phyloP scores from a whole-genome alignment of 2,113 vertebrate species.

The Pollachius pollachius region DNA sequence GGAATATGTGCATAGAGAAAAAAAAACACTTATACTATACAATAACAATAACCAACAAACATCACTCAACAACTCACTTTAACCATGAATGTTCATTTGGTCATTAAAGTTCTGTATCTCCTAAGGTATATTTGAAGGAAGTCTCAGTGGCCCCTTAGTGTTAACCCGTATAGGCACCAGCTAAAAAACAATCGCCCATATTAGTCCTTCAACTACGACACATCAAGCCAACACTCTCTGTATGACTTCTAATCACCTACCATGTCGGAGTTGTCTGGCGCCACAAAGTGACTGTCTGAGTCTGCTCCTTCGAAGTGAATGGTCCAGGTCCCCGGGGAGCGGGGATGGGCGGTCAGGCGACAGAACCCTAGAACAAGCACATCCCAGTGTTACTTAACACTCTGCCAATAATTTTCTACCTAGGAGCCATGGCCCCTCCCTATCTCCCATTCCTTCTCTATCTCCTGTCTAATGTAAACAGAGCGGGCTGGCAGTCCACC shows the following conservation, averaged over 20 bases:
- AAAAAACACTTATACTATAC: no score
- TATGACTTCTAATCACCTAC: slow-evolving; percentile 64
- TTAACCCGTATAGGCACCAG: no score
- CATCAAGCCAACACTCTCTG: neutral
- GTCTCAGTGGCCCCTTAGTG: no score
- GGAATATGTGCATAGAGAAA: no score
- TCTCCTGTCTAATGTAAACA: neutral
- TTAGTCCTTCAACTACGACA: no score
- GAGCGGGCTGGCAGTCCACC: neutral
- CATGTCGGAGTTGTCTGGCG: slow-evolving; percentile 84
- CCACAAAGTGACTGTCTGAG: slow-evolving; percentile 86
- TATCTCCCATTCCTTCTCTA: slow-evolving; percentile 8
- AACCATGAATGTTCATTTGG: no score
- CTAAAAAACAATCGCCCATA: no score
- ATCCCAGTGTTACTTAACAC: slow-evolving; percentile 1
- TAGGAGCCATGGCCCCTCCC: no score
- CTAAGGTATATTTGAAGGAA: no score
- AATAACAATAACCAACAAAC: no score
- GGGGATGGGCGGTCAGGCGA: slow-evolving; percentile 83
- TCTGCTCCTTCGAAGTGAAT: slow-evolving; percentile 94
- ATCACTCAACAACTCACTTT: no score
- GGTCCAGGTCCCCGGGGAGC: slow-evolving; percentile 93
- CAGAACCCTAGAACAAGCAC: slow-evolving; percentile 82
- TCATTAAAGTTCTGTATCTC: no score
- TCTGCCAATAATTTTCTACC: neutral